These are phyloP conservation scores for Cloeon dipterum DNA, from an alignment of 2,888 invertebrate genomes.

Conservation along the genomic window DNA sequence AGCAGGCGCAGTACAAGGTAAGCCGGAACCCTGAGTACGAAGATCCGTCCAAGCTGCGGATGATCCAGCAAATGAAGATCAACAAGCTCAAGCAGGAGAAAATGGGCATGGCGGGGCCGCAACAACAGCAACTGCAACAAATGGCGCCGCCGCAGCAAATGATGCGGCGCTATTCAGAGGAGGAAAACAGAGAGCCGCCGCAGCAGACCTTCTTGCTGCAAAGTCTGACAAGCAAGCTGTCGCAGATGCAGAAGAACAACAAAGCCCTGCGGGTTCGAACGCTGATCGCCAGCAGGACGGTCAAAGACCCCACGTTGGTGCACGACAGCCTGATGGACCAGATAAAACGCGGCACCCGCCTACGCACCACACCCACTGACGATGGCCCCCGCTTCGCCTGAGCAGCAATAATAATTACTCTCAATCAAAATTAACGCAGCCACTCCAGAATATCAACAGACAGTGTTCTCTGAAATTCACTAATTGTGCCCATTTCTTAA, in stretches of 20 bases:
- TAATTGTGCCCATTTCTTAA: too few species aligned
- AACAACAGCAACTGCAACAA: too few species aligned
- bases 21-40: constrained; percentile 1
- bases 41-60: not conserved
- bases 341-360: constrained; percentile 63
- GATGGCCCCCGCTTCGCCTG: too few species aligned
- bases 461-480: too few species aligned
- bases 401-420: too few species aligned
- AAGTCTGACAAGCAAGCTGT: not conserved
- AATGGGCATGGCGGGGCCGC: too few species aligned
- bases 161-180: constrained; percentile 1
- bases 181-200: constrained; percentile 3
- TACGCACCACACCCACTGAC: constrained; percentile 54
- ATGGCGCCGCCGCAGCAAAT: too few species aligned
- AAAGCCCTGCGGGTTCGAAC: constrained; percentile 44
- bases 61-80: not conserved
- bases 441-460: too few species aligned
- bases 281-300: constrained; percentile 27
- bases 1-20: constrained; percentile 14
- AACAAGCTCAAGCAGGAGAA: not conserved
- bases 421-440: too few species aligned
- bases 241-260: constrained; percentile 8
- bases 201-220: constrained; percentile 17
- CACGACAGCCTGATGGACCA: constrained; percentile 88
- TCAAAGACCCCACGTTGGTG: constrained; percentile 51